Evolutionary conservation across 2,113 vertebrate species (phyloP), one percentile per base, ranked within the genome.

Genomic region (Ceratotherium simum): DNA sequence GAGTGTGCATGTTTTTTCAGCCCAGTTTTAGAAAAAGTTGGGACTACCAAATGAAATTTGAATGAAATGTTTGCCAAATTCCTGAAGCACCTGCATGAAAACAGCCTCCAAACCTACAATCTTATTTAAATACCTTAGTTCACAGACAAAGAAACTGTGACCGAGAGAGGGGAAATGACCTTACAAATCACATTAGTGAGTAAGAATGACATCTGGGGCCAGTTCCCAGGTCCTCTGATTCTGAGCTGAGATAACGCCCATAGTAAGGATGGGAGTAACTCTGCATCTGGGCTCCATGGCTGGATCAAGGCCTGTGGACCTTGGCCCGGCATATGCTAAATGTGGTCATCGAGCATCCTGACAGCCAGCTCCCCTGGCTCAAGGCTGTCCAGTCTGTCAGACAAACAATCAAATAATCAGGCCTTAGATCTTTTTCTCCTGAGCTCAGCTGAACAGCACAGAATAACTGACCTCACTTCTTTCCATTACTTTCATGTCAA

Each of bases 11-110:
- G 58, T 27, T 65, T 31, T 84, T 90, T 95, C 27, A 95, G 73
- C 23, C 36, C 65, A 17, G 17, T 80, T 96, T 95, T 86, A 90
- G 91, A 76, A 91, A 72, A 93, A 65, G 56, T 56, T 85, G 31
- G 31, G n/a, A 65, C 13, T 58, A n/a, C 33, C 33, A 42, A 80
- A 51, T 80, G 48, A 73, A 67, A 92, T 90, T 42, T 78, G 62
- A 95, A 90, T 56, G 58, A 69, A 69, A 42, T 54, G 2, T 42
- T 79, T 70, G 60, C 81, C 72, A 82, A 64, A 79, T 31, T 95
- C 33, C 60, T 80, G 9, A 81, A 97, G 79, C 58, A 69, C 51
- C 36, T 84, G 21, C 31, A 31, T 36, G 75, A 83, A 97, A 48
- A 67, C 60, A 62, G n/a, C 39, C 25, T 76, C 31, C 31, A 75